Evolutionary conservation across 2,797 vertebrate species (phyloP).

Genomic region (Hemitrygon akajei): DNA sequence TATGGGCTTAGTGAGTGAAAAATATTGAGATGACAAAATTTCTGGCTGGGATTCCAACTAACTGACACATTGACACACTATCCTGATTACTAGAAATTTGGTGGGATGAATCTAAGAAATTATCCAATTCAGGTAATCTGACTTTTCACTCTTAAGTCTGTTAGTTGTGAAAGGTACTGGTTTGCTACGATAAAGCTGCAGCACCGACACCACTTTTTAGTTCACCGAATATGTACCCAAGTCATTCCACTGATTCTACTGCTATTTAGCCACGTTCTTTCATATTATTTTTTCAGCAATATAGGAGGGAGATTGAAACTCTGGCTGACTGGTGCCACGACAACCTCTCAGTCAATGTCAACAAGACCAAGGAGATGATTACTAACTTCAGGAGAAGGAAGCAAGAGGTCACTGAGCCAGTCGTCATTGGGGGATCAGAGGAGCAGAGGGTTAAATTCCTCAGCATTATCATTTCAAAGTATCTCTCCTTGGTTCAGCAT

Average conservation of each 20-base stretch:
- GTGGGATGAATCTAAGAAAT: background rate
- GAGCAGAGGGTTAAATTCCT: too few species aligned
- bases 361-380: too few species aligned
- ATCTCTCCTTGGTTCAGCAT: too few species aligned
- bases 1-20: background rate
- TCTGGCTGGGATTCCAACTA: background rate
- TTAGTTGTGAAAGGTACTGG: too few species aligned
- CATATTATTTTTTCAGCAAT: background rate
- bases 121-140: background rate
- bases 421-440: too few species aligned
- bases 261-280: background rate
- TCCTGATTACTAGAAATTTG: background rate
- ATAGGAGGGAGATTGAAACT: too few species aligned
- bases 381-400: too few species aligned
- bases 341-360: too few species aligned
- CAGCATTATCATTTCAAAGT: too few species aligned
- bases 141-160: background rate
- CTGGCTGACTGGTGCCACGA: too few species aligned
- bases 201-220: background rate
- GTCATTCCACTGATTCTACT: background rate
- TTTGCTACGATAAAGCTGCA: background rate
- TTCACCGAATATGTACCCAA: background rate
- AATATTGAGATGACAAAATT: background rate
- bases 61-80: background rate
- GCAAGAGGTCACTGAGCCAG: too few species aligned